Conservation (phyloP, 2,888 invertebrate genomes). For the Lagria hirta region DNA sequence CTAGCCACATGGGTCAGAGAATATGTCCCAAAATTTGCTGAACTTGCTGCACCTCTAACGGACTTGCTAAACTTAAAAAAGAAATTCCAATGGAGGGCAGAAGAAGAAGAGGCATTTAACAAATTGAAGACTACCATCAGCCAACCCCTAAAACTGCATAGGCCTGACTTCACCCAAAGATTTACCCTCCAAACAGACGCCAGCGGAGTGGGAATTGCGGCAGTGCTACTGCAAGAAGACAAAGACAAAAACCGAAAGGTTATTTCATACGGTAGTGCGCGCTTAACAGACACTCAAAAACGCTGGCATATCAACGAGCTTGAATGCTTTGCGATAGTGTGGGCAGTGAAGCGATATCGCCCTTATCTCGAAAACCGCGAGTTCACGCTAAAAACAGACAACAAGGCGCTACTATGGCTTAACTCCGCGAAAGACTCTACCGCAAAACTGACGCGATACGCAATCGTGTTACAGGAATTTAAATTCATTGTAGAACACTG, state of each 20-base stretch:
- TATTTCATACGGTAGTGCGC: constrained; percentile 28
- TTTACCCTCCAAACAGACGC: constrained; percentile 32
- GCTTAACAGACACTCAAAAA: constrained; percentile 10
- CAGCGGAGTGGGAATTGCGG: constrained; percentile 26
- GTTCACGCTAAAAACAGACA: constrained; percentile 31
- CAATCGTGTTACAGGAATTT: too few species aligned
- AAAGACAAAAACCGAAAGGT: constrained; percentile 10
- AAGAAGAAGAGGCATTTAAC: constrained; percentile 16
- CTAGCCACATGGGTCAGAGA: constrained; percentile 35
- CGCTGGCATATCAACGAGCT: constrained; percentile 20
- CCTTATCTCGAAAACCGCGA: constrained; percentile 28
- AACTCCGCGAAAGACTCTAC: constrained; percentile 22
- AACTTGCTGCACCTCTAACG: constrained; percentile 30
- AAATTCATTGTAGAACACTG: too few species aligned
- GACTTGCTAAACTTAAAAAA: constrained; percentile 19
- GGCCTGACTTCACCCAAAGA: constrained; percentile 22
- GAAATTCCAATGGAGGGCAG: constrained; percentile 22
- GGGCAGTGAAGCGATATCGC: too few species aligned
- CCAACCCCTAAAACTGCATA: constrained; percentile 21
- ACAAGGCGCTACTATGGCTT: constrained; percentile 25
- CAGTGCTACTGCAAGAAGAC: constrained; percentile 32
- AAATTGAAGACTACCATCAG: constrained; percentile 13
- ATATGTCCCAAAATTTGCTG: constrained; percentile 33
- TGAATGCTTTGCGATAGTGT: too few species aligned
- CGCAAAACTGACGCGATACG: too few species aligned